Evolutionary conservation across 2,113 vertebrate genomes (phyloP).

Genomic region (Stomatorhinus ivindoensis): DNA sequence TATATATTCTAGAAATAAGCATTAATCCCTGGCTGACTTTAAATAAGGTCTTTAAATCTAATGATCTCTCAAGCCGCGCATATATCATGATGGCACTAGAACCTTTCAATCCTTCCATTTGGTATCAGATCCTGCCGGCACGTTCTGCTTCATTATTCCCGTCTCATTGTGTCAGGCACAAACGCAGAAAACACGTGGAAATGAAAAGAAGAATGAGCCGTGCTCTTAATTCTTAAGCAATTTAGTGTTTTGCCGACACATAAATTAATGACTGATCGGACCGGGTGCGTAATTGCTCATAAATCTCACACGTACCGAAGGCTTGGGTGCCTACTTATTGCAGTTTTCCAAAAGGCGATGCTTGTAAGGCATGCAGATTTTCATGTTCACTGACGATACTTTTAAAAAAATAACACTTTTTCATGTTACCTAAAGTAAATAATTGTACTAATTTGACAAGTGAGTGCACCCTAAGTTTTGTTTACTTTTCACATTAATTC

Average conservation of each 20-base stretch:
- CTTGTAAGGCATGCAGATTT: neutral
- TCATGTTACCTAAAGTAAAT: neutral
- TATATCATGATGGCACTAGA: constrained; percentile 30
- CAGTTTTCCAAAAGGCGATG: constrained; percentile 4
- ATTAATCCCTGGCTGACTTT: neutral
- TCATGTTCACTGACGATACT: neutral
- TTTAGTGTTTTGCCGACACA: constrained; percentile 79
- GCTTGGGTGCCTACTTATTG: neutral
- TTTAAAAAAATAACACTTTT: constrained; percentile 3
- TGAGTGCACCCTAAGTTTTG: neutral
- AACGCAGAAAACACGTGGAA: constrained; percentile 39
- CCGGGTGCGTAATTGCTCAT: constrained; percentile 77
- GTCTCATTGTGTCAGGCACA: constrained; percentile 17
- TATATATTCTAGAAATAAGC: neutral
- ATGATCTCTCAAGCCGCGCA: neutral
- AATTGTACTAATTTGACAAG: neutral
- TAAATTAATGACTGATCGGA: constrained; percentile 85
- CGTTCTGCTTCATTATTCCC: constrained; percentile 26
- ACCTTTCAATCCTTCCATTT: constrained; percentile 23
- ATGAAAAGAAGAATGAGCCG: constrained; percentile 72
- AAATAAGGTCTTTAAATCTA: neutral
- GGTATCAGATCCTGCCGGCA: constrained; percentile 28
- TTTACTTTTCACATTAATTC: neutral
- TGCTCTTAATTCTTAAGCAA: constrained; percentile 80
- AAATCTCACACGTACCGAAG: constrained; percentile 60